A percentile compares a stretch with the other conserved stretches of the same genome.
These are phyloP conservation scores for Apomyelois bistriatella DNA, from an alignment of 2,888 invertebrate species.

Conservation along the genomic window DNA sequence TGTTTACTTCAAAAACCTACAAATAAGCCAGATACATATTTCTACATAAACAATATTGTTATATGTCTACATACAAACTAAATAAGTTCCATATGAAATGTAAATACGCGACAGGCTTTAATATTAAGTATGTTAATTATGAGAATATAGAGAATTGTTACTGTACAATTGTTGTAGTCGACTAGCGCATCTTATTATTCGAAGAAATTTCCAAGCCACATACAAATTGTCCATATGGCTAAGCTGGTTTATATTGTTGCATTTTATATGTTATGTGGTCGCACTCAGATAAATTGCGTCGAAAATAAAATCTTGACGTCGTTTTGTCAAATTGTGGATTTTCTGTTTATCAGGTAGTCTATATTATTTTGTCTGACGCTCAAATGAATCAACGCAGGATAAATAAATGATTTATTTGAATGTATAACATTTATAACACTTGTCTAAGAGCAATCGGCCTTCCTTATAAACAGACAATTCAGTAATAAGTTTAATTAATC, in stretches of 20 bases:
- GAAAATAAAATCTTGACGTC: background rate
- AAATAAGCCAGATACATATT: background rate
- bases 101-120: slow-evolving; percentile 68
- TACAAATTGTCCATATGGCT: slow-evolving; percentile 3
- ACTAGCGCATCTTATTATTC: slow-evolving; percentile 17
- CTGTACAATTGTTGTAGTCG: slow-evolving; percentile 68
- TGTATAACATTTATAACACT: too few species aligned
- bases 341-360: too few species aligned
- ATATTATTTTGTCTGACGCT: too few species aligned
- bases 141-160: slow-evolving; percentile 62
- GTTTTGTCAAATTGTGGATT: too few species aligned
- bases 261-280: background rate
- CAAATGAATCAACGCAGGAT: too few species aligned
- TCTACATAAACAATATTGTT: slow-evolving; percentile 2
- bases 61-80: slow-evolving; percentile 15
- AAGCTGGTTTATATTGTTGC: slow-evolving; percentile 1
- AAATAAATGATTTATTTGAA: too few species aligned
- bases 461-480: background rate
- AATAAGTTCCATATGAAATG: slow-evolving; percentile 26
- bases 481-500: background rate
- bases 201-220: background rate
- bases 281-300: background rate
- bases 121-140: slow-evolving; percentile 63
- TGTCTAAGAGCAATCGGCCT: too few species aligned
- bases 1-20: slow-evolving; percentile 1